phyloP scores from a whole-genome alignment of 2,888 invertebrate genomes.

The Drosophila crucigera region DNA sequence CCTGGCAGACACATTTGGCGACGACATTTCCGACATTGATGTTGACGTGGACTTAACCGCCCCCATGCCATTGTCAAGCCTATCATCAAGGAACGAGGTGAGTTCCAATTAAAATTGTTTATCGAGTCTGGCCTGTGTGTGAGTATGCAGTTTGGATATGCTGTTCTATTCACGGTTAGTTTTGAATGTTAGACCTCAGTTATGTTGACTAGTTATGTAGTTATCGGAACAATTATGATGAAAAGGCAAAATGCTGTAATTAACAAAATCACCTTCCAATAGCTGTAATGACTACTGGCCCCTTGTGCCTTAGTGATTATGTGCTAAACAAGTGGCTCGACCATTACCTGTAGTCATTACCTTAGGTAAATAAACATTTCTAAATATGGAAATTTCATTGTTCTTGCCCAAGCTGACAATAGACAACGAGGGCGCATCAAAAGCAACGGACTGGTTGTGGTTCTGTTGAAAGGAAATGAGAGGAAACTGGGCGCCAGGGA shows the following conservation, averaged over 20 bases:
- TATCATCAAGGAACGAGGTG: slow-evolving; percentile 84
- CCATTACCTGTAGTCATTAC: slow-evolving; percentile 61
- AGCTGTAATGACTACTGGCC: slow-evolving; percentile 17
- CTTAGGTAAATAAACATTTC: slow-evolving; percentile 67
- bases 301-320: neutral
- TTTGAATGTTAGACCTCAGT: neutral
- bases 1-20: slow-evolving; percentile 91
- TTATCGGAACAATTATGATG: slow-evolving; percentile 7
- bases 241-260: slow-evolving; percentile 22
- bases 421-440: slow-evolving; percentile 56
- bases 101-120: slow-evolving; percentile 45
- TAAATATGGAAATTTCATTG: slow-evolving; percentile 71
- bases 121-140: neutral
- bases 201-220: neutral
- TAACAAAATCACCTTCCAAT: slow-evolving; percentile 53
- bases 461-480: slow-evolving; percentile 58
- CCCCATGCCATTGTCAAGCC: slow-evolving; percentile 87
- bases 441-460: slow-evolving; percentile 55
- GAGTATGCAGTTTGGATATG: neutral
- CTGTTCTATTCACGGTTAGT: slow-evolving; percentile 1
- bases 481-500: slow-evolving; percentile 51
- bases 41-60: slow-evolving; percentile 90
- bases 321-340: slow-evolving; percentile 23
- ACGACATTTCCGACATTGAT: slow-evolving; percentile 94
- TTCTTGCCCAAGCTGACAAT: slow-evolving; percentile 52